These are phyloP conservation scores for Pyrrhosoma nymphula DNA, from an alignment of 2,888 invertebrate species.

Conservation along the genomic window DNA sequence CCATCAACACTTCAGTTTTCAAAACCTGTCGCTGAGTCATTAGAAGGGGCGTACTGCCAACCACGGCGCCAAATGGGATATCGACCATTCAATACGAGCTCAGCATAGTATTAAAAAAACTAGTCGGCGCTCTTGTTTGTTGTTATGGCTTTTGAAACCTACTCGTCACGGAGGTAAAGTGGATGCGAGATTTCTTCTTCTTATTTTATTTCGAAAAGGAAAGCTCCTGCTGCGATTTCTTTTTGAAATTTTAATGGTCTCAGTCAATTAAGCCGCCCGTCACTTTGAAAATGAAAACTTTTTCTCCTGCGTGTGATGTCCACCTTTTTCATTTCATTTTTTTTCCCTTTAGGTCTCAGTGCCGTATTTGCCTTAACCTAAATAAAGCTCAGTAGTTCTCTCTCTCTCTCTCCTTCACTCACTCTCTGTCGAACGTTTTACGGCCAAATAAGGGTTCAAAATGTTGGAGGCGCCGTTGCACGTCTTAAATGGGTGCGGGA, in stretches of 20 bases:
- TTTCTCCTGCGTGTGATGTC: neutral
- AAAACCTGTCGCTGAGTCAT: slow-evolving; percentile 1
- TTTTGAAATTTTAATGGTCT: neutral
- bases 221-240: too few relatives aligned
- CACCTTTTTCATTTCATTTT: neutral
- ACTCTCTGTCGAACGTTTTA: neutral
- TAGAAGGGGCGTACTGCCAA: neutral
- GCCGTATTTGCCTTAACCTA: slow-evolving; percentile 27
- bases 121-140: neutral
- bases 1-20: neutral
- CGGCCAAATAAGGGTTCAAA: slow-evolving; percentile 21
- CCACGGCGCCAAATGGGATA: neutral
- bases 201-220: too few relatives aligned
- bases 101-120: neutral
- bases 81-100: neutral
- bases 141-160: neutral
- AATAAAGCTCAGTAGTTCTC: neutral
- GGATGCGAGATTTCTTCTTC: neutral
- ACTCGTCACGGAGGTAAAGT: neutral
- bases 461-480: neutral
- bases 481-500: neutral
- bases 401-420: neutral
- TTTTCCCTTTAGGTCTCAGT: neutral
- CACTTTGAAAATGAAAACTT: neutral
- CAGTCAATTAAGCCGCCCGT: slow-evolving; percentile 11